A percentile compares a stretch with the other conserved stretches of the same genome.
Evolutionary conservation across 37 sponge, comb jelly and placozoan species (phyloP).

Genomic region (Aphrocallistes beatrix): DNA sequence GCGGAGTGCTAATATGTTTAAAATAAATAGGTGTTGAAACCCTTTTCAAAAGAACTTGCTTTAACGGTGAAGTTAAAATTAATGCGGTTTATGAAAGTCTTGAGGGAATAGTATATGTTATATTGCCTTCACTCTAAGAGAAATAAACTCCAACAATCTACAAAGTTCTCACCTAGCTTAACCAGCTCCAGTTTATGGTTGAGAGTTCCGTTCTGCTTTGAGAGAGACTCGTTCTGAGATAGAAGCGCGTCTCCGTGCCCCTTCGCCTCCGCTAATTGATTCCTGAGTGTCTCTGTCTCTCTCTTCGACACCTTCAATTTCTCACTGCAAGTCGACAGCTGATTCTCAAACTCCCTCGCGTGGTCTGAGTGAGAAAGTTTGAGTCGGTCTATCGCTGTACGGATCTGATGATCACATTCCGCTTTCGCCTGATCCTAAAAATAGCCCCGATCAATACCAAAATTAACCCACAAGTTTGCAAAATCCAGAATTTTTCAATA

Average conservation of each 20-base stretch:
- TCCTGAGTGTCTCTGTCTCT: not conserved
- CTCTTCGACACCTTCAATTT: constrained; percentile 6
- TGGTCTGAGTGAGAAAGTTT: not conserved
- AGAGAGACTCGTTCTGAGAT: not conserved
- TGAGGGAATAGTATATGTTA: no score
- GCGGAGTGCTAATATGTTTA: no score
- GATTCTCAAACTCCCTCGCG: not conserved
- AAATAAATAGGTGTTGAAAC: no score
- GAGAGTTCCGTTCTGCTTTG: not conserved
- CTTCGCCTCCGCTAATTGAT: not conserved
- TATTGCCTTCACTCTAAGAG: no score
- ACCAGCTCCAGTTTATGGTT: not conserved
- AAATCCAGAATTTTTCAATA: no score
- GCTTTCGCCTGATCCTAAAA: not conserved
- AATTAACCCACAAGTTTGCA: no score
- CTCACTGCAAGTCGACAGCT: not conserved
- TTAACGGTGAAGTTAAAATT: no score
- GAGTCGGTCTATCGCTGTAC: not conserved
- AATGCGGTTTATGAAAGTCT: no score
- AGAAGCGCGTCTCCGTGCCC: not conserved
- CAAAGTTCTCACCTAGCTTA: not conserved
- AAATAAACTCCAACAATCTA: no score
- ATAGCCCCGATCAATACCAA: no score
- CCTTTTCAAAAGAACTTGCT: no score
- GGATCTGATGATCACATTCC: not conserved